Base-by-base conservation (phyloP, 2,113 vertebrate species). In the Boulengeromyrus knoepffleri region DNA sequence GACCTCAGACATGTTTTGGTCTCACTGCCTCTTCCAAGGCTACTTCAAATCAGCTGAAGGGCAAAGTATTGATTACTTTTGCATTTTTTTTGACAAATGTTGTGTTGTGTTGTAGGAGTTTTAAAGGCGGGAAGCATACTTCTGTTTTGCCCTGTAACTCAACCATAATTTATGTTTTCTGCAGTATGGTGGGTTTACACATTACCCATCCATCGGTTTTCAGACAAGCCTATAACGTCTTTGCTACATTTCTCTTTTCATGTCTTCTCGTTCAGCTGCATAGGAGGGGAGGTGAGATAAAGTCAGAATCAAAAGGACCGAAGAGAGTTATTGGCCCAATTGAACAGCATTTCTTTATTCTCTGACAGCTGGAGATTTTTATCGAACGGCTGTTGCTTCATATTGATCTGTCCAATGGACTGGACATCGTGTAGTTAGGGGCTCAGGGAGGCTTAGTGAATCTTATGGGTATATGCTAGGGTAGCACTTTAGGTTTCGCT, bases 361-460 rank as follows among this genome's bases (percentile, higher is more conserved):
- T 91, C 91, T 93, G 91, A 92, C 91, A 92, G 92, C 91, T 91
- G 91, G 91, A 91, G 92, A 91, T 93, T 95, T 94, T 94, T 94
- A 95, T 93, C 94, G 94, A 94, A 94, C 93, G 92, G 92, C 92
- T 92, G 93, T 94, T 94, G 94, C 92, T 91, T 94, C 92, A 92
- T 95, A 95, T 96, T 88, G 95, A 95, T 94, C 89, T 89, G 90
- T 92, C 94, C 92, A 93, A 90, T 36, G 93, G 92, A 93, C 93
- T 91, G 92, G 91, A 39, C 49, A 58, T 19, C 3, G 3, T 58
- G 86, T 88, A 58, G 17, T 56, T 56, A 58, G 50, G 0, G 52
- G 52, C 36, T 42, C 31, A 36, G 12, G 50, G 15, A 58, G 86
- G 52, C 52, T 39, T 21, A 58, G 50, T 53, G 13, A 52, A 27